Conservation (phyloP, 2,888 invertebrate genomes). For the Troglohyphantes excavatus region DNA sequence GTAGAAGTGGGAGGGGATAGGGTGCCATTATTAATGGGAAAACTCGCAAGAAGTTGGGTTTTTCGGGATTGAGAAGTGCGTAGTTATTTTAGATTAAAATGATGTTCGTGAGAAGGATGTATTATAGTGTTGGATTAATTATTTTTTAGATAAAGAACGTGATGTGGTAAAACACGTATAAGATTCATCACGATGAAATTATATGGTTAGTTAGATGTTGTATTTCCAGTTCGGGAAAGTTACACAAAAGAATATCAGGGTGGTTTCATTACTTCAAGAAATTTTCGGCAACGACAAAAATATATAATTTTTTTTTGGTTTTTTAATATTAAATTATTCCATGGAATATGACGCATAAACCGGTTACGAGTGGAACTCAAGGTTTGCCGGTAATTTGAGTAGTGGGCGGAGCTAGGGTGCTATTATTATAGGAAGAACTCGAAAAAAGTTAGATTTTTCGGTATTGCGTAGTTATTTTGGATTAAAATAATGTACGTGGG, state of each 20-base stretch:
- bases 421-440: background rate
- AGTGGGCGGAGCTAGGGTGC: background rate
- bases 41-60: too few species aligned
- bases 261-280: too few species aligned
- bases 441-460: background rate
- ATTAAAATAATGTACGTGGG: background rate
- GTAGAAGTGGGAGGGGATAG: background rate
- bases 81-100: background rate
- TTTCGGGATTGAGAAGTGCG: background rate
- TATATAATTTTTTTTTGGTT: too few species aligned
- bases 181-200: background rate
- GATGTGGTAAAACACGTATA: background rate
- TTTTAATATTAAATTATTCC: too few species aligned
- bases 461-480: background rate
- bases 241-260: too few species aligned
- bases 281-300: too few species aligned
- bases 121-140: background rate
- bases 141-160: background rate
- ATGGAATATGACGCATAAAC: too few species aligned
- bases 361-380: background rate
- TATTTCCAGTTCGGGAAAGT: too few species aligned
- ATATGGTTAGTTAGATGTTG: background rate
- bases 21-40: background rate
- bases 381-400: slow-evolving; percentile 24
- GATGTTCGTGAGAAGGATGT: background rate